Percentiles rank a stretch among this genome's conserved stretches.
phyloP scores from a whole-genome alignment of 2,113 vertebrate genomes.

The Bubo scandiacus region DNA sequence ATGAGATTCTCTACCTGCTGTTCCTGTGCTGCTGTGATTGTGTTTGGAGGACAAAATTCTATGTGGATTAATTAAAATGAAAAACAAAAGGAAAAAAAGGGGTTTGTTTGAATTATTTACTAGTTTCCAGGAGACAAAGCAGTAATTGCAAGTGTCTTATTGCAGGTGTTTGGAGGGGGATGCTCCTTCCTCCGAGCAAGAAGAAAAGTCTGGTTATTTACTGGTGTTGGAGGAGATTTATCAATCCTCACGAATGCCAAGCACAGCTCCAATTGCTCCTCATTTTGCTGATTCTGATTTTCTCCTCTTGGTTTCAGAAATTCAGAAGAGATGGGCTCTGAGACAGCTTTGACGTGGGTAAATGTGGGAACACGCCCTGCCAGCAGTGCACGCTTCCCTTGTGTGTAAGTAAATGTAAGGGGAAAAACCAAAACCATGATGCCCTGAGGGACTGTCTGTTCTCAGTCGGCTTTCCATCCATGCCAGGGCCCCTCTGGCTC shows the following conservation, averaged over 20 bases:
- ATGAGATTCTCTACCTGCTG: slow-evolving; percentile 40
- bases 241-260: not conserved
- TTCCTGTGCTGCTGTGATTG: slow-evolving; percentile 1
- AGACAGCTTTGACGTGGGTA: not conserved
- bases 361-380: not conserved
- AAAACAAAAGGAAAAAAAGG: slow-evolving; percentile 27
- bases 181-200: not conserved
- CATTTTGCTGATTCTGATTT: not conserved
- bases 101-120: slow-evolving; percentile 67
- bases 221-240: not conserved
- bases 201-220: not conserved
- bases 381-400: not conserved
- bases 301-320: not conserved
- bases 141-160: not conserved
- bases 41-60: slow-evolving; percentile 45
- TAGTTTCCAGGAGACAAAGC: slow-evolving; percentile 49
- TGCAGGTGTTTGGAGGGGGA: not conserved
- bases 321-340: not conserved
- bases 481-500: not conserved
- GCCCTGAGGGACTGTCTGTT: not conserved
- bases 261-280: not conserved
- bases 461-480: not conserved
- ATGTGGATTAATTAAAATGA: slow-evolving; percentile 65
- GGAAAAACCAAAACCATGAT: not conserved
- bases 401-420: not conserved